Percentiles rank a stretch among this genome's conserved stretches.
Conservation (phyloP, 64 coral and sea anemone species). For the Catalaphyllia jardinei region DNA sequence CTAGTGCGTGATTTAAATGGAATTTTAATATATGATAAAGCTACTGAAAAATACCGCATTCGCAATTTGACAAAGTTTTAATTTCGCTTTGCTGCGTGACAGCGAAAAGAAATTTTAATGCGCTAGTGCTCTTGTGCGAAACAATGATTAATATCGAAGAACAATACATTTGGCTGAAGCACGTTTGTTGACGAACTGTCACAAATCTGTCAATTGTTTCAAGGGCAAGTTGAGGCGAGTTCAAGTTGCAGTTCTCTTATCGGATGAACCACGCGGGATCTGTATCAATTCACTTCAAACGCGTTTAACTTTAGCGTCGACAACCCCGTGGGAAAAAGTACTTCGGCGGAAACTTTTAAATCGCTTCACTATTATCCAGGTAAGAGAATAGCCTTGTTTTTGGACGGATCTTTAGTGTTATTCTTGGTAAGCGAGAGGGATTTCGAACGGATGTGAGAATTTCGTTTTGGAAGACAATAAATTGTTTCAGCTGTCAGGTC, state of each 20-base stretch:
- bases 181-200: conserved; percentile 30
- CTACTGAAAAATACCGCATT: background rate
- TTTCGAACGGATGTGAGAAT: background rate
- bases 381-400: conserved; percentile 14
- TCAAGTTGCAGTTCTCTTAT: background rate
- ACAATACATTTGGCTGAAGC: background rate
- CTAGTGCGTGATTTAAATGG: background rate
- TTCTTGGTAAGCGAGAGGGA: background rate
- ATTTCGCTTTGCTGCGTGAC: background rate
- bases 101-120: background rate
- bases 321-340: conserved; percentile 2
- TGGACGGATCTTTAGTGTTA: background rate
- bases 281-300: background rate
- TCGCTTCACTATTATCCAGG: background rate
- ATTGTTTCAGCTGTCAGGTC: conserved; percentile 2
- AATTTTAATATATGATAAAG: background rate
- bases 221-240: conserved; percentile 31
- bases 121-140: background rate
- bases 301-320: background rate
- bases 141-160: background rate
- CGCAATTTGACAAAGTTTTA: background rate
- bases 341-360: conserved; percentile 14
- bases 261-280: conserved; percentile 10
- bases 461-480: background rate
- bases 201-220: conserved; percentile 41